Conservation (phyloP, 2,797 vertebrate genomes). For the Lophius americanus region DNA sequence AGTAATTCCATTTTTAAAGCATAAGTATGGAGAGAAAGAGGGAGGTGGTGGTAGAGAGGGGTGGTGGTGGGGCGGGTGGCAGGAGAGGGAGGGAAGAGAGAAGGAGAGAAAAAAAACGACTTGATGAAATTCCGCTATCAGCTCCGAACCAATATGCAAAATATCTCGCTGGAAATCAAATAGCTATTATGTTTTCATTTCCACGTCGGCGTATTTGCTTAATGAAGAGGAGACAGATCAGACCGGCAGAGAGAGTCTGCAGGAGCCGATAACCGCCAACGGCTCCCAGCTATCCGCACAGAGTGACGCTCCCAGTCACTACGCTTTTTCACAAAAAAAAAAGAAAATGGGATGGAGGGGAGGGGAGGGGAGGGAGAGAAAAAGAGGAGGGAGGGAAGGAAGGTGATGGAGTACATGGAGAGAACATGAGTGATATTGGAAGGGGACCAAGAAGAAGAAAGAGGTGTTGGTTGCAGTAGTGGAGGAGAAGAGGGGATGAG, state of each 20-base stretch:
- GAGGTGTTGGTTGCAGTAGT: conserved; percentile 13
- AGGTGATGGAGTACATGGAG: conserved; percentile 47
- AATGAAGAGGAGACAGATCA: conserved; percentile 99
- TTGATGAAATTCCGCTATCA: conserved; percentile 99
- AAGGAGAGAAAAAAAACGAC: conserved; percentile 83
- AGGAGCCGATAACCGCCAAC: conserved; percentile 93
- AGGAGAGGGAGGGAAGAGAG: conserved; percentile 41
- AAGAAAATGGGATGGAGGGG: conserved; percentile 27
- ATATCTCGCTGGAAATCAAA: conserved; percentile 99
- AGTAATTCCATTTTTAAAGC: conserved; percentile 97
- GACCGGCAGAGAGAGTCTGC: conserved; percentile 92
- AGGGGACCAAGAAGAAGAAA: conserved; percentile 49
- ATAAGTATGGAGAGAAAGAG: conserved; percentile 64
- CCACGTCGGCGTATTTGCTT: conserved; percentile 98
- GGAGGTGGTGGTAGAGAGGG: conserved; percentile 3
- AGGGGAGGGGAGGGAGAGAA: conserved; percentile 19
- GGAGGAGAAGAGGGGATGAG: conserved; percentile 26
- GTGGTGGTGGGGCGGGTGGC: conserved; percentile 18
- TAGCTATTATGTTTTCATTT: conserved; percentile 99
- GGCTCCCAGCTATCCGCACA: conserved; percentile 91
- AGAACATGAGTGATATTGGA: conserved; percentile 38
- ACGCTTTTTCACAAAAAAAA: conserved; percentile 56
- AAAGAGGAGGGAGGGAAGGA: conserved; percentile 23
- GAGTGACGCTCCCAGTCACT: conserved; percentile 86
- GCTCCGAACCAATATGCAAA: conserved; percentile 99